Conservation (phyloP, 2,888 invertebrate genomes). For the Junonia oenone region DNA sequence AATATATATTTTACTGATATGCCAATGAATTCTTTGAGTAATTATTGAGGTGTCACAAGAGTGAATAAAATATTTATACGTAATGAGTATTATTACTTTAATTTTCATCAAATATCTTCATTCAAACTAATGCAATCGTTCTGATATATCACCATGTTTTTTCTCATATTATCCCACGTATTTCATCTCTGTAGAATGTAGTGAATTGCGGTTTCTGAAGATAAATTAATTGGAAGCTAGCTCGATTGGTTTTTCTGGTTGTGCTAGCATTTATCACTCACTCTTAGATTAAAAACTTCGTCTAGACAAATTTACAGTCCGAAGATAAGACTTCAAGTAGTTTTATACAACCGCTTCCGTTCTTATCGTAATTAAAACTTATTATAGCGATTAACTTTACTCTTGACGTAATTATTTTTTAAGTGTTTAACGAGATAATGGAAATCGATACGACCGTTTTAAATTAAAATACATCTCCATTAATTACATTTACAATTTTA, state of each 20-base stretch:
- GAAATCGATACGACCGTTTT: background rate
- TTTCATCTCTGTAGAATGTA: constrained; percentile 22
- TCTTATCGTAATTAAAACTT: constrained; percentile 1
- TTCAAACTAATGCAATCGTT: background rate
- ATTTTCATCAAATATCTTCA: too few species aligned
- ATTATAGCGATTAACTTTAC: background rate
- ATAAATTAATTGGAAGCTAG: constrained; percentile 32
- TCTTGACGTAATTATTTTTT: background rate
- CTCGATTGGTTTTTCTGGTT: constrained; percentile 32
- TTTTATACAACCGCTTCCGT: background rate
- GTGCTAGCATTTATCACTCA: constrained; percentile 31
- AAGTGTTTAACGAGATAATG: background rate
- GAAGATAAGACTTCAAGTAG: constrained; percentile 1
- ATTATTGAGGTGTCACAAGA: too few species aligned
- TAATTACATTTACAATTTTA: background rate
- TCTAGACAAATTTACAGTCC: constrained; percentile 30
- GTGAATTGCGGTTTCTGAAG: constrained; percentile 30
- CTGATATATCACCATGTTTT: background rate
- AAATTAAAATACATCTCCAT: background rate
- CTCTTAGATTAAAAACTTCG: constrained; percentile 35
- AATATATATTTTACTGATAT: too few species aligned
- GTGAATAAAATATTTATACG: too few species aligned
- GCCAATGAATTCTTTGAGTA: too few species aligned
- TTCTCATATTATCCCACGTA: constrained; percentile 9
- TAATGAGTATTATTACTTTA: too few species aligned